Percentiles rank a stretch among this genome's conserved stretches.
Evolutionary conservation across 1,140 invertebrate species (phyloP).

Genomic region (Drosophila sproati): DNA sequence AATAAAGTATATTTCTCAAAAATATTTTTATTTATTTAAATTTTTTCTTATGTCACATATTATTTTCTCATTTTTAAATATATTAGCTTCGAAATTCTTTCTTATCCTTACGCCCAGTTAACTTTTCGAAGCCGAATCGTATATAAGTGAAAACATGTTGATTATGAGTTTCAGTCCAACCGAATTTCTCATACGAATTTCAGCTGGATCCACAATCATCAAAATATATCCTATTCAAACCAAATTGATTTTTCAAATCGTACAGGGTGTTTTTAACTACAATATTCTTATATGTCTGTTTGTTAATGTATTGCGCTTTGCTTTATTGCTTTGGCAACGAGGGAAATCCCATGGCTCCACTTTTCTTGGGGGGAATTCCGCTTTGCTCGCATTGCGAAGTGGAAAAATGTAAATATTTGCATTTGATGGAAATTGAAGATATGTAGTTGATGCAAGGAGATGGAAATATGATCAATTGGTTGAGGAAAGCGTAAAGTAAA

Average conservation of each 20-base stretch:
- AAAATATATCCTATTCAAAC: background rate
- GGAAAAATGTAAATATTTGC: conserved; percentile 68
- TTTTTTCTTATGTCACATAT: background rate
- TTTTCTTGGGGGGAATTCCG: conserved; percentile 43
- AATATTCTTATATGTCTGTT: background rate
- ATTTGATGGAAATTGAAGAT: conserved; percentile 68
- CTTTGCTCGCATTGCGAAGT: conserved; percentile 34
- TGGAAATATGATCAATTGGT: conserved; percentile 49
- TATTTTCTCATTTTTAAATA: too few species aligned
- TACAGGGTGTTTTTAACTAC: background rate
- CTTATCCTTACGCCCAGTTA: too few species aligned
- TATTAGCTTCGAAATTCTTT: too few species aligned
- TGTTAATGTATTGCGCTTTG: conserved; percentile 21
- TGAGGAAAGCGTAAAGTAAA: background rate
- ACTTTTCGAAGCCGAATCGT: too few species aligned
- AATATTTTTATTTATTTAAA: background rate
- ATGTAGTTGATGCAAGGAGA: conserved; percentile 17
- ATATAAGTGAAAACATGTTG: too few species aligned
- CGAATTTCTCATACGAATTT: too few species aligned
- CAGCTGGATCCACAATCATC: too few species aligned
- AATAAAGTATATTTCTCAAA: background rate
- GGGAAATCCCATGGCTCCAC: conserved; percentile 13
- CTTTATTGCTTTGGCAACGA: conserved; percentile 13
- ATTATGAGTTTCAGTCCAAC: too few species aligned
- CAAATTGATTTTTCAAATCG: background rate